A percentile compares a stretch with the other conserved stretches of the same genome.
These are phyloP conservation scores for Agrotis clavis DNA, from an alignment of 2,888 invertebrate genomes.

Conservation along the genomic window DNA sequence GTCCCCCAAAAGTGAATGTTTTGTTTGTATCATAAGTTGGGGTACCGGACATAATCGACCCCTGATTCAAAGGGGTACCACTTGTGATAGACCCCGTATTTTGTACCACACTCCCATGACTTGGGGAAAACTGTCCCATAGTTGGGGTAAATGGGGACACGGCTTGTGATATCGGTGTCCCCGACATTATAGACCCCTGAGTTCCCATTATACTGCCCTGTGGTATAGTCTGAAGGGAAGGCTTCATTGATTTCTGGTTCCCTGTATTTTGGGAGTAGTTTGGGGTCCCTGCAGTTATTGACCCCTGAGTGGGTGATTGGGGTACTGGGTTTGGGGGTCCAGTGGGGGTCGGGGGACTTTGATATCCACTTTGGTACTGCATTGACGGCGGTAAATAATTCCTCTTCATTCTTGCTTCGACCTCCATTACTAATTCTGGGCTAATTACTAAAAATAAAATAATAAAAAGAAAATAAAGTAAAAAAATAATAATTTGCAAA, in stretches of 20 bases:
- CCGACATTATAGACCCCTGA: slow-evolving; percentile 72
- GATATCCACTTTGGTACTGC: slow-evolving; percentile 82
- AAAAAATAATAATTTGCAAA: slow-evolving; percentile 48
- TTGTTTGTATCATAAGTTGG: slow-evolving; percentile 58
- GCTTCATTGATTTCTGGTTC: slow-evolving; percentile 78
- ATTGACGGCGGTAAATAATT: slow-evolving; percentile 94
- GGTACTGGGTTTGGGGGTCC: slow-evolving; percentile 60
- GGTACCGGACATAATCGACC: slow-evolving; percentile 70
- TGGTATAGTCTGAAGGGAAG: slow-evolving; percentile 82
- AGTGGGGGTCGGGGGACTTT: slow-evolving; percentile 73
- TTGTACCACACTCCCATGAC: slow-evolving; percentile 63
- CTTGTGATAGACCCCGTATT: slow-evolving; percentile 69
- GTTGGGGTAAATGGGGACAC: slow-evolving; percentile 66
- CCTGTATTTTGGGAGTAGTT: slow-evolving; percentile 71
- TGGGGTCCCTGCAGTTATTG: slow-evolving; percentile 73
- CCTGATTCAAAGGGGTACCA: slow-evolving; percentile 66
- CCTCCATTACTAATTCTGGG: slow-evolving; percentile 97
- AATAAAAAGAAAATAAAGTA: slow-evolving; percentile 53
- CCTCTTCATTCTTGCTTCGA: slow-evolving; percentile 96
- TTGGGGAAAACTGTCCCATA: slow-evolving; percentile 64
- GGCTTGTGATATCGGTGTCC: slow-evolving; percentile 63
- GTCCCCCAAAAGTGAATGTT: slow-evolving; percentile 51
- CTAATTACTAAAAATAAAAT: slow-evolving; percentile 93
- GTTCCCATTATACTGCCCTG: slow-evolving; percentile 81
- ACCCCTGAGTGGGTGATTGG: slow-evolving; percentile 73